Evolutionary conservation across 1,140 invertebrate species (phyloP), one percentile per base, ranked within the genome.

Genomic region (Drosophila suzukii): DNA sequence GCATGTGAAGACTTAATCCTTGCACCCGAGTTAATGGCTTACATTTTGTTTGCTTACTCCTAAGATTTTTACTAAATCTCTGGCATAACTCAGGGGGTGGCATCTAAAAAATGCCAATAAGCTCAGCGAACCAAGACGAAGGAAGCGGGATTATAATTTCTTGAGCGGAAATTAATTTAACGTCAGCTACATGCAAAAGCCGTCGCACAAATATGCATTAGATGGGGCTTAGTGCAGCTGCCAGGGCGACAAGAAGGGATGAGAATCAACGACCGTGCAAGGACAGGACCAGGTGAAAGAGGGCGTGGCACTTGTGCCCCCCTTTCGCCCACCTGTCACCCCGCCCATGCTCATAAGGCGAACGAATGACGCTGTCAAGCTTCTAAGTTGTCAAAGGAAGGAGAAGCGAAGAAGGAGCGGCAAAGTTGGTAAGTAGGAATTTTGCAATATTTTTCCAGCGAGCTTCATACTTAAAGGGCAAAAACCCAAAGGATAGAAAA

Each of bases 161-260:
- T 89, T 76, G 58, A 56, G 57, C 63, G 76, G 76, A 88, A 89
- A 88, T 88, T 88, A 89, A 88, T 88, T 88, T 88, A 88, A 83
- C 80, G 84, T 83, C 84, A 83, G 75, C 84, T 49, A 73, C 67
- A 79, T 62, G 71, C 71, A 77, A 83, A 63, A 80, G 75, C 76
- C 59, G 51, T 76, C 65, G 75, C 80, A 83, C 76, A 88, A 88
- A 83, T 80, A 89, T 89, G 83, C 84, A 88, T 89, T 88, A 89
- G 80, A 53, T n/a, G 53, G 49, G 68, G 76, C 83, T 88, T 83
- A 88, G 66, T 62, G 65, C 59, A 62, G 56, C 24, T 66, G 47
- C 32, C 56, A 41, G 30, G 71, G 49, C 47, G 53, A 75, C 53
- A 59, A 60, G 59, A 78, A 47, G 72, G 59, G 60, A 44, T 57